Evolutionary conservation across 2,113 vertebrate genomes (phyloP), one percentile per base, ranked within the genome.

Genomic region (Seriola quinqueradiata): DNA sequence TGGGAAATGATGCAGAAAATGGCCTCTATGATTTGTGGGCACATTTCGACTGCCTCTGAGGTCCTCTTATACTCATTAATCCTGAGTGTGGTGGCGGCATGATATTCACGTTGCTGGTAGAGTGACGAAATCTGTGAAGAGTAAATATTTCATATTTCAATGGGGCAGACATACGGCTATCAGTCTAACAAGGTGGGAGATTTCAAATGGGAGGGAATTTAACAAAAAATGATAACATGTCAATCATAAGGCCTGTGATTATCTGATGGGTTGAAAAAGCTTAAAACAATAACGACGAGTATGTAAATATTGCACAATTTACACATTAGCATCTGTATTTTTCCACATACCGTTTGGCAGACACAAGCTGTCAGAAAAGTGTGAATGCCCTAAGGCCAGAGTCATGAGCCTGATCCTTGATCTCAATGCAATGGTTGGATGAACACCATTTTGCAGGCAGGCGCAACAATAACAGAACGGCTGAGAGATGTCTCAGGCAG

Each of bases 1-100:
- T 34, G 66, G 65, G 79, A 89, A 84, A 80, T 75, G 68, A 82
- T 79, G 78, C 71, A 80, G 77, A 79, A 83, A 90, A 91, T 81
- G 83, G 78, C 68, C 63, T 76, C 40, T 68, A 57, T 81, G 83
- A 87, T 80, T 75, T 84, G 77, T 81, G 75, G 82, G 75, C 13
- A 38, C 66, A 81, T 88, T 86, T 73, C 2, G 12, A 55, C 57
- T 42, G 44, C 84, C 72, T 90, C 75, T 25, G 40, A 79, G 69
- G 78, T 73, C 63, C 66, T 61, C 44, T 72, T 77, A 79, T 57
- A 77, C 63, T 85, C 57, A 79, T 81, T 79, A 81, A 87, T 87
- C 61, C 65, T 48, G 42, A 69, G 70, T 54, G 70, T 78, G 72
- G 28, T 32, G 52, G 57, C 70, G 52, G 25, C 10, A 77, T 42